Conservation (phyloP, 2,888 invertebrate species). For the Caprella mutica region DNA sequence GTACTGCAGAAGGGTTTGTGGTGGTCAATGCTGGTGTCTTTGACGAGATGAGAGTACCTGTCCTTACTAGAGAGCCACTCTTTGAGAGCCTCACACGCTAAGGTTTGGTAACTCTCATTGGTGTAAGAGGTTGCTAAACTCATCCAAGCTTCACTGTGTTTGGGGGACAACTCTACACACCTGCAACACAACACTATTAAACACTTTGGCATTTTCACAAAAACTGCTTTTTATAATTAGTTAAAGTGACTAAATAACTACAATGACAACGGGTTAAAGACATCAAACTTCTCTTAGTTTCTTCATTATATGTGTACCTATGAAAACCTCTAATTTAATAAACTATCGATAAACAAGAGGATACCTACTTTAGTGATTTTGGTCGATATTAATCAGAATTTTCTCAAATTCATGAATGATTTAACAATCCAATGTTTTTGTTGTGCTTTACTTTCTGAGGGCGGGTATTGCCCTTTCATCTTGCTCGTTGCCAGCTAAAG, state of each 20-base stretch:
- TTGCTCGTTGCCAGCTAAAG: constrained; percentile 96
- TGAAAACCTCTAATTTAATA: too few species aligned
- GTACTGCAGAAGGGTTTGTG: constrained; percentile 23
- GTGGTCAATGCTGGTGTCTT: constrained; percentile 33
- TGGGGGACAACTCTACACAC: constrained; percentile 65
- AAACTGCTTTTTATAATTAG: too few species aligned
- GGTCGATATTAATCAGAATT: too few species aligned
- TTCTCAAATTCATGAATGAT: too few species aligned
- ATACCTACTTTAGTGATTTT: too few species aligned
- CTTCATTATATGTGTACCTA: too few species aligned
- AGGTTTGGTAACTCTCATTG: constrained; percentile 85
- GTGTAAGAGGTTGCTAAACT: constrained; percentile 87
- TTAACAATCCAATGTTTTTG: too few species aligned
- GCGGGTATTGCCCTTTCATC: constrained; percentile 37
- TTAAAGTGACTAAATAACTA: too few species aligned
- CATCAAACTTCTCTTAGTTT: too few species aligned
- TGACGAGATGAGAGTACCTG: constrained; percentile 63
- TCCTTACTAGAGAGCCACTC: constrained; percentile 66
- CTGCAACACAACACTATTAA: constrained; percentile 34
- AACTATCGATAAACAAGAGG: too few species aligned
- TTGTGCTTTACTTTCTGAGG: constrained; percentile 27
- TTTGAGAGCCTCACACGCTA: constrained; percentile 66
- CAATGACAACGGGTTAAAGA: too few species aligned
- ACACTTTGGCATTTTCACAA: too few species aligned
- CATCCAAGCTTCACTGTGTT: constrained; percentile 72